Evolutionary conservation across 2,113 vertebrate genomes (phyloP).

Genomic region (Galeopterus variegatus): DNA sequence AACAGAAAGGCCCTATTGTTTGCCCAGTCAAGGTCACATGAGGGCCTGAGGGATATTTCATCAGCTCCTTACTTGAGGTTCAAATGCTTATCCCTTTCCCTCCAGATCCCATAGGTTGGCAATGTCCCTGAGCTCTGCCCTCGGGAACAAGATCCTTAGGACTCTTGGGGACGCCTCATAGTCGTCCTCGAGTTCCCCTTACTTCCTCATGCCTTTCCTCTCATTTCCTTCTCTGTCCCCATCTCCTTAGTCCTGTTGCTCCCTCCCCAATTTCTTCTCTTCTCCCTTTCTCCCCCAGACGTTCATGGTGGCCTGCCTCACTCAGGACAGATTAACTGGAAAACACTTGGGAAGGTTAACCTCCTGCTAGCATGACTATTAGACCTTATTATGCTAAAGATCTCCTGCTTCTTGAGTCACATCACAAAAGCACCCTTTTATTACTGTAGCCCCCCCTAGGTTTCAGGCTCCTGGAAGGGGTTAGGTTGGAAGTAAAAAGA

Average conservation of each 20-base stretch:
- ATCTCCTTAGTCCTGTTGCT: neutral
- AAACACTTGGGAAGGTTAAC: neutral
- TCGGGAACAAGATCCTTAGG: neutral
- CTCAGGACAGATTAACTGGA: neutral
- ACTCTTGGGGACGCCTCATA: no score
- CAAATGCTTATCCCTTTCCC: neutral
- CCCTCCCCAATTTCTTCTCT: neutral
- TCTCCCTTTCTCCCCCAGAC: neutral
- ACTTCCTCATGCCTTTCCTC: no score
- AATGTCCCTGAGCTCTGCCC: neutral
- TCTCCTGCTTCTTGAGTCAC: neutral
- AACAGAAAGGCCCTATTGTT: neutral
- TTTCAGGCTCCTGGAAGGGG: neutral
- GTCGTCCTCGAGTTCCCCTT: no score
- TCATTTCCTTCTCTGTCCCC: no score
- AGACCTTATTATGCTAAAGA: neutral
- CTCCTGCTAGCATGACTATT: neutral
- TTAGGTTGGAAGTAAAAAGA: neutral
- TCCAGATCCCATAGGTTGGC: neutral
- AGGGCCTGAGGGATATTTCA: neutral
- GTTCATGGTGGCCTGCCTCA: neutral
- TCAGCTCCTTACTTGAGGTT: neutral
- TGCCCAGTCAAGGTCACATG: accelerated
- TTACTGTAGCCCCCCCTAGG: no score
- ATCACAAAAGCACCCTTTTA: neutral